Base-by-base conservation (phyloP, 2,113 vertebrate species). In the Nansenia antarctica region DNA sequence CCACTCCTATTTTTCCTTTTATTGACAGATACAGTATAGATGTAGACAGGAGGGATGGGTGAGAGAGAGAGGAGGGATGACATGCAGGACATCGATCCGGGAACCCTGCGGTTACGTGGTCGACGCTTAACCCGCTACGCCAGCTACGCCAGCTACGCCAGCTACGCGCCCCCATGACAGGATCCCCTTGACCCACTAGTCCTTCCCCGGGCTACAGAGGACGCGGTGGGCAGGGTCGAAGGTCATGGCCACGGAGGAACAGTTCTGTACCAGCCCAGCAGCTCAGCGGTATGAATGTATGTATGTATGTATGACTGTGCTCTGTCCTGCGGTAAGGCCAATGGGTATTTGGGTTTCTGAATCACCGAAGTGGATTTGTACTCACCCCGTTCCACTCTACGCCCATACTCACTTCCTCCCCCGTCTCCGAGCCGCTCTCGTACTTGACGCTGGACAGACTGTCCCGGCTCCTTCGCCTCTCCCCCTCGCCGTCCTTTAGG, bases 371-470 rank as follows among this genome's bases (percentile, higher is more conserved):
- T 94, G 94, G 93, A 95, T 92, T 82, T 93, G 95, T 93, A 98
- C 98, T 99, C 93, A 99, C 97, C 95, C 98, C 96, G 1, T 94
- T 96, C 97, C 98, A 99, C 88, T 98, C 95, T 88, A 98, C 93
- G 81, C 86, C 92, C 94, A 99, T 98, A 93, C 96, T 98, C 88
- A 94, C 98, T 92, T 99, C 98, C 92, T 98, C 97, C 73, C 94
- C 95, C 72, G 94, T 93, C 86, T 96, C 95, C 62, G 94, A 93
- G 88, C 94, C 89, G 77, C 84, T 95, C 87, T 98, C 98, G 0
- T 96, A 99, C 88, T 98, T 98, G 81, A 99, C 95, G 5, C 91
- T 93, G 86, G 90, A 90, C 88, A 94, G 84, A 81, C 91, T 90
- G 55, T 93, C 93, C 53, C 94, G 89, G 84, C 94, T 95, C 74